Base-by-base conservation (phyloP, 1,140 invertebrate species). In the Bilobella aurantiaca region DNA sequence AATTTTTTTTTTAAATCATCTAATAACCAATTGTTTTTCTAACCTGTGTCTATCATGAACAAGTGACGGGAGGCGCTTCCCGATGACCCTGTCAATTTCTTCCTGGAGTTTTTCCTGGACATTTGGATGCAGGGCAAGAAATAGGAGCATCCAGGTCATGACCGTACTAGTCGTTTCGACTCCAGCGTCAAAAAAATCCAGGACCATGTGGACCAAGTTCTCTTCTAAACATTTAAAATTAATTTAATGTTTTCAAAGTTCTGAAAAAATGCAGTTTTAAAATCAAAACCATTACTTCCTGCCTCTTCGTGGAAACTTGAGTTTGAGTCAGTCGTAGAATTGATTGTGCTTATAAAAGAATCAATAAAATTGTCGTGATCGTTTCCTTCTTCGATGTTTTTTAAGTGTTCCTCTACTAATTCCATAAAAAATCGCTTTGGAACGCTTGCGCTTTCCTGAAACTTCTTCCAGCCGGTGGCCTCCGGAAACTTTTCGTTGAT, bases 161-260 rank as follows among this genome's bases (percentile, higher is more conserved):
- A 77, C 68, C 30, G 74, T 75, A 5, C 78, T 74, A 3, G 79
- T 79, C 0, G 80, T 82, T 37, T 82, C 80, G 62, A 76, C 81
- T 42, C 79, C 78, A 62, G 77, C 78, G 16, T 79, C 16, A 58
- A 75, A 63, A 60, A 75, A 76, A 59, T 59, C 58, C 5, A 29
- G 31, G 31, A 59, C 23, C 32, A 34, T 31, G 58, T 34, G 28
- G 8, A 59, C 28, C 5, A 59, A 25, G 25, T 59, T 59, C 23
- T 29, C 32, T 29, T 29, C 58, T 59, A 5, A 28, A 57, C 8
- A n/a, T n/a, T n/a, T n/a, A n/a, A n/a, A n/a, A n/a, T n/a, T n/a
- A 8, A 57, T n/a, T 23, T 23, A 57, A n/a, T n/a, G n/a, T n/a
- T 42, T n/a, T 42, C 8, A 42, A 12, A 42, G 8, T 42, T 42